Evolutionary conservation across 2,113 vertebrate genomes (phyloP).

Genomic region (Mustelus asterias): DNA sequence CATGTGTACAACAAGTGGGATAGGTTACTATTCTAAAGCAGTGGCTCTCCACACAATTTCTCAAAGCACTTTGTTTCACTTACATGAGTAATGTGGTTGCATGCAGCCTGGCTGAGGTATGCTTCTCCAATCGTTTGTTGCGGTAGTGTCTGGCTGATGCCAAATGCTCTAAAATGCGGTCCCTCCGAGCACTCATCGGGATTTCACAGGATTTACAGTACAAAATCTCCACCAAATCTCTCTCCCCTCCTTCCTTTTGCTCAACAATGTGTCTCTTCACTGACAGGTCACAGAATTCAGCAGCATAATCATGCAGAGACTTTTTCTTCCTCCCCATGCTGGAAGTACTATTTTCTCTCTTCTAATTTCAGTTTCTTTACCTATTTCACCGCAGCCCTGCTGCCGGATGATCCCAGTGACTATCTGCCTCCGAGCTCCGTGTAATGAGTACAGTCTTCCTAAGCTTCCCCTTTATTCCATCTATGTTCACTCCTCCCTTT

Average conservation of each 20-base stretch:
- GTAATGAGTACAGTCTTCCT: neutral
- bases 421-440: neutral
- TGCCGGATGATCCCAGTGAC: neutral
- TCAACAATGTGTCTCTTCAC: slow-evolving; percentile 45
- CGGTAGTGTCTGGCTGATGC: slow-evolving; percentile 47
- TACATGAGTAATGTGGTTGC: slow-evolving; percentile 42
- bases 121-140: slow-evolving; percentile 45
- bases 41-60: neutral
- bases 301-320: slow-evolving; percentile 46
- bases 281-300: slow-evolving; percentile 47
- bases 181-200: slow-evolving; percentile 48
- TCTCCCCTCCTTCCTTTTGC: slow-evolving; percentile 43
- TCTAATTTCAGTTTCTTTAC: neutral
- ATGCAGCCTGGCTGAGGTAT: slow-evolving; percentile 41
- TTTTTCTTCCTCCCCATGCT: slow-evolving; percentile 51
- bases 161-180: slow-evolving; percentile 50
- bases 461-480: neutral
- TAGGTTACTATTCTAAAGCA: neutral
- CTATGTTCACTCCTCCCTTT: neutral
- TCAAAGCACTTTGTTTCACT: slow-evolving; percentile 41
- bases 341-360: neutral
- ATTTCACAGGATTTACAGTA: slow-evolving; percentile 50
- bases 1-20: neutral
- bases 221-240: slow-evolving; percentile 45
- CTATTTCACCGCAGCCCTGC: neutral